phyloP scores from a whole-genome alignment of 2,113 vertebrate species.

The Vidua chalybeata region DNA sequence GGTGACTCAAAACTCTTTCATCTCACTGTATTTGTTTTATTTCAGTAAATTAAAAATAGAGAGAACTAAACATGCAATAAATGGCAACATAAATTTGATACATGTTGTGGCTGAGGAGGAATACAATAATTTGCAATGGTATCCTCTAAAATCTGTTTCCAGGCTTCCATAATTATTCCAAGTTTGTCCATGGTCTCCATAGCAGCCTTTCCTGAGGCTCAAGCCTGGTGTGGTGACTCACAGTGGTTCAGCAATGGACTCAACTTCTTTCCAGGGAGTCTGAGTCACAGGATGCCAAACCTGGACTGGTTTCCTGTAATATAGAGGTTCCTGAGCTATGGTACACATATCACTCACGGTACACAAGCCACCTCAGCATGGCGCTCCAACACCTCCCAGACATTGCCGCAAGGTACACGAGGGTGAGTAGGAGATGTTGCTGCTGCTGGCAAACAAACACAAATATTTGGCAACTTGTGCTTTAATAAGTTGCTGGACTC shows the following conservation, averaged over 20 bases:
- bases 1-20: not conserved
- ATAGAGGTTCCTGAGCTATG: not conserved
- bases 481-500: not conserved
- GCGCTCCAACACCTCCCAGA: not conserved
- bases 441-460: not conserved
- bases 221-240: not conserved
- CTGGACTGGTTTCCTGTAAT: conserved; percentile 45
- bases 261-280: not conserved
- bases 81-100: not conserved
- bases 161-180: conserved; percentile 18
- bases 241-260: not conserved
- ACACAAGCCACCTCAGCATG: not conserved
- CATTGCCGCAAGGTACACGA: accelerated
- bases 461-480: not conserved
- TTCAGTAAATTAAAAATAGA: not conserved
- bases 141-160: not conserved
- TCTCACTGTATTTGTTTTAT: not conserved
- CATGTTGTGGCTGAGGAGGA: not conserved
- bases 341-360: accelerated
- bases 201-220: conserved; percentile 4
- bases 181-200: conserved; percentile 10
- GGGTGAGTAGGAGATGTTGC: not conserved
- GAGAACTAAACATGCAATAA: not conserved
- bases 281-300: conserved; percentile 42
- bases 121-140: not conserved